Evolutionary conservation across 2,888 invertebrate species (phyloP), one percentile per base, ranked within the genome.

Genomic region (Idaea biselata): DNA sequence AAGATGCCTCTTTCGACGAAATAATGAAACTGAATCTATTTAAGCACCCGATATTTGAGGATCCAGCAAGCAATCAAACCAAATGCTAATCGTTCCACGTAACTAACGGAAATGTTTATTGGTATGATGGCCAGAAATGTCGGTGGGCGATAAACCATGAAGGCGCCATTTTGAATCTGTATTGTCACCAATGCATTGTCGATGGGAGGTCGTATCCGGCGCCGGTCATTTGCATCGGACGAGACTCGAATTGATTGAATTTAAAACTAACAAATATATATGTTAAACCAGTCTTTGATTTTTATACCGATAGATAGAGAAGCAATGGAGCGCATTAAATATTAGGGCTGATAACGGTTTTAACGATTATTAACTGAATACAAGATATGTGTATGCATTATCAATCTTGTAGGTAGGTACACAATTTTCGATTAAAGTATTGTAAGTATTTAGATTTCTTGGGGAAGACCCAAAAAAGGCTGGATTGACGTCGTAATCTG

Each of bases 181-280:
- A 84, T 86, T 86, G 87, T 85, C 85, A 81, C 79, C 83, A 80
- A 83, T 83, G 84, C 84, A 82, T 80, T 85, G 87, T 83, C 81
- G 74, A 81, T 88, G 91, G 89, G 90, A 87, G 91, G 91, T 91
- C 83, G 76, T 81, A 85, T 91, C 91, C 91, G 91, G 92, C 92
- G 92, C 91, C 91, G 85, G 82, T 73, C 89, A 91, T 91, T 90
- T 89, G 85, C 89, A 90, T 91, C 79, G 78, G 72, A 89, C 91
- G 89, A 85, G 88, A 80, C 80, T 63, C 72, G 91, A 87, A 91
- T 91, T 81, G 75, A 87, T 87, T 79, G 75, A 68, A 79, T 78
- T 81, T 79, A 73, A 79, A 76, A 74, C 73, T 67, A 72, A 77
- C 65, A 70, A 75, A 77, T 75, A 72, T 72, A 73, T 68, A 67